Evolutionary conservation across 2,888 invertebrate genomes (phyloP).

Genomic region (Habrosyne pyritoides): DNA sequence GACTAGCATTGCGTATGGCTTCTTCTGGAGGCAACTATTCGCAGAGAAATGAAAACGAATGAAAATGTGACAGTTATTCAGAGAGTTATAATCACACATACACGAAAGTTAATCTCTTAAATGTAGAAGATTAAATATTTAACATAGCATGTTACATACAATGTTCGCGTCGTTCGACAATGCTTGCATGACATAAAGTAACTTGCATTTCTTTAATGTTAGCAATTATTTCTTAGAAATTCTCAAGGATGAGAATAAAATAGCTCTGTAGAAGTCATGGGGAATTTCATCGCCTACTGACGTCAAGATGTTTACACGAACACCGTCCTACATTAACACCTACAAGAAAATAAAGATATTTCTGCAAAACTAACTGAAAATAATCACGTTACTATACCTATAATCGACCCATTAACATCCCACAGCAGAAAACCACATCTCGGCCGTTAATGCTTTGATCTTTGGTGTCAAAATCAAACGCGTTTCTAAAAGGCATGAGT

Average conservation of each 20-base stretch:
- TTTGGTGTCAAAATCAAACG: background rate
- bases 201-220: background rate
- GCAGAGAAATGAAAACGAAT: background rate
- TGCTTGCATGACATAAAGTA: background rate
- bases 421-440: background rate
- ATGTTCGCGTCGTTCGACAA: background rate
- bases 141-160: background rate
- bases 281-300: background rate
- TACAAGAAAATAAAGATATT: background rate
- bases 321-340: constrained; percentile 1
- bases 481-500: background rate
- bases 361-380: background rate
- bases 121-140: background rate
- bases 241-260: constrained; percentile 1
- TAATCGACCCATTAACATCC: background rate
- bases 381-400: background rate
- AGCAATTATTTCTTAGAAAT: background rate
- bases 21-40: background rate
- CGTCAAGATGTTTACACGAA: background rate
- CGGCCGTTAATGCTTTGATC: background rate
- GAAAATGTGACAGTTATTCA: background rate
- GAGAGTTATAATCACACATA: background rate
- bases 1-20: background rate
- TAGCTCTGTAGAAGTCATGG: background rate
- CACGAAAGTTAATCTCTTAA: background rate